Conservation (phyloP, 2,888 invertebrate species). For the Acleris literana region DNA sequence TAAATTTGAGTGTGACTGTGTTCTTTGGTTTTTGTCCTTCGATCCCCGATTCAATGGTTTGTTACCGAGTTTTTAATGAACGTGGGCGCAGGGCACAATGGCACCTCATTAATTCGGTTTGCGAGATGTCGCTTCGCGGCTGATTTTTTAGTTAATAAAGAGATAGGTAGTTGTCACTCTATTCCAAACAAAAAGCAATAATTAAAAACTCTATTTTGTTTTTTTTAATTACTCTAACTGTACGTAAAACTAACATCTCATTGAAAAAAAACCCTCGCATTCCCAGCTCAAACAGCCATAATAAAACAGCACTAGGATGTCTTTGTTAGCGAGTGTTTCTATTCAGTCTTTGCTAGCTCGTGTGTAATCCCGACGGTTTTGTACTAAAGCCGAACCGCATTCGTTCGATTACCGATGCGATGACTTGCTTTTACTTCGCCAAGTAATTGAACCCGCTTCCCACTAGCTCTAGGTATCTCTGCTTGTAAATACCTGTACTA, state of each 20-base stretch:
- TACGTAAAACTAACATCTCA: not conserved
- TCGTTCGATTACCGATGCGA: constrained; percentile 69
- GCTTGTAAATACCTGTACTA: no score
- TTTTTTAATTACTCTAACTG: not conserved
- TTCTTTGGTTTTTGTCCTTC: constrained; percentile 52
- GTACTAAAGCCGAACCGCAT: constrained; percentile 67
- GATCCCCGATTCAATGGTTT: constrained; percentile 41
- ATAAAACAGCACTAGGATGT: constrained; percentile 26
- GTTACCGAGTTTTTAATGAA: constrained; percentile 37
- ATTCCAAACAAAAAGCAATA: not conserved
- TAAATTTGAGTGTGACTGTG: constrained; percentile 65
- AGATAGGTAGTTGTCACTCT: not conserved
- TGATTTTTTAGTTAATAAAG: constrained; percentile 9
- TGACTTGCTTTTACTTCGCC: constrained; percentile 74
- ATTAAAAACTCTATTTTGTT: not conserved
- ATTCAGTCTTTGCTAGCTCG: constrained; percentile 47
- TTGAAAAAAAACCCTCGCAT: constrained; percentile 10
- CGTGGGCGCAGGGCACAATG: constrained; percentile 20
- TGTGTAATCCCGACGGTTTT: constrained; percentile 58
- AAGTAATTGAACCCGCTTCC: constrained; percentile 69
- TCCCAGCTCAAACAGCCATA: constrained; percentile 21
- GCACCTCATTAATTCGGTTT: constrained; percentile 14
- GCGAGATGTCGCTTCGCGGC: constrained; percentile 8
- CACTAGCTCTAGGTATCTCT: constrained; percentile 35
- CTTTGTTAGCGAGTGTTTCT: constrained; percentile 34